Conservation (phyloP, 2,888 invertebrate species). For the Phania funesta region DNA sequence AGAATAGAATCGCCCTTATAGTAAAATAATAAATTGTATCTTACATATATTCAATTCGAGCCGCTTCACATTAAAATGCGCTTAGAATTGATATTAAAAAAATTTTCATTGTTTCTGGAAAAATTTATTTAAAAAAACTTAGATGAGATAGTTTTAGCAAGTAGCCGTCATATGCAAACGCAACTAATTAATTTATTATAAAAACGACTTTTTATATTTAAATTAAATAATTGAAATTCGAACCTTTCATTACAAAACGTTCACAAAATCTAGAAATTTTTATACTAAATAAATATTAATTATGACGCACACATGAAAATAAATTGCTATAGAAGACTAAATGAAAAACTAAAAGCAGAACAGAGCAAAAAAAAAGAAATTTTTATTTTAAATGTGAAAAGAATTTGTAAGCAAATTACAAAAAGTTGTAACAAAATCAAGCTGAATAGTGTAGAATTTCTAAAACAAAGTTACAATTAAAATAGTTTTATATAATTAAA, state of each 20-base stretch:
- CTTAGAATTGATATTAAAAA: too few relatives aligned
- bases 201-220: too few relatives aligned
- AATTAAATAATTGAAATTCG: slow-evolving; percentile 11
- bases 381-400: slow-evolving; percentile 26
- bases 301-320: background rate
- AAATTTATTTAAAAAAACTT: too few relatives aligned
- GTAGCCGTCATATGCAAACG: too few relatives aligned
- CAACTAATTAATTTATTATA: too few relatives aligned
- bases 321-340: slow-evolving; percentile 2
- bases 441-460: background rate
- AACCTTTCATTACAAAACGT: background rate
- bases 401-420: slow-evolving; percentile 11
- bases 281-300: slow-evolving; percentile 5
- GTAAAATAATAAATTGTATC: too few relatives aligned
- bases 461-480: background rate
- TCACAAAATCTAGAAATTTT: background rate
- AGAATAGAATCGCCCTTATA: too few relatives aligned
- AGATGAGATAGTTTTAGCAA: too few relatives aligned
- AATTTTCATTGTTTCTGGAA: too few relatives aligned
- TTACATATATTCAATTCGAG: too few relatives aligned
- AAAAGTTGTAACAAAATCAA: background rate
- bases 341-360: background rate
- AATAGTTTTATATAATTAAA: slow-evolving; percentile 9
- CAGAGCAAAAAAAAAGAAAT: background rate
- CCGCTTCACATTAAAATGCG: too few relatives aligned